These are phyloP conservation scores for Flexamia atlantica DNA, from an alignment of 2,888 invertebrate genomes.

Conservation along the genomic window DNA sequence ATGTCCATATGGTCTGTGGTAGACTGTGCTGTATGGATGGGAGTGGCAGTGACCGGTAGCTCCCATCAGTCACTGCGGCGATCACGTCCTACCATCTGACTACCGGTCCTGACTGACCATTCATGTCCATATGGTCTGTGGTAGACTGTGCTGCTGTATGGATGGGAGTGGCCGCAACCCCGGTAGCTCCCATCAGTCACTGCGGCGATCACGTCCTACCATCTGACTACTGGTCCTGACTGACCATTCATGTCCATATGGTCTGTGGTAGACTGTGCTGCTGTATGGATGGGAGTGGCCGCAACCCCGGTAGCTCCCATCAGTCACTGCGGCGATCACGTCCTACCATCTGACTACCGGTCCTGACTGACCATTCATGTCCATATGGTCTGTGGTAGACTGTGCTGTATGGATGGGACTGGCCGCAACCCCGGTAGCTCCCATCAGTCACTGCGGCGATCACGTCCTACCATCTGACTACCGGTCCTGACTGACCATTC, in stretches of 20 bases:
- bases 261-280: neutral
- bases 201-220: constrained; percentile 10
- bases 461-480: constrained; percentile 37
- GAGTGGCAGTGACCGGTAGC: constrained; percentile 20
- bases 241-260: constrained; percentile 4
- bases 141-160: neutral
- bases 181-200: constrained; percentile 26
- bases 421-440: constrained; percentile 23
- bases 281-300: constrained; percentile 15
- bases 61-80: constrained; percentile 14
- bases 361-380: constrained; percentile 31
- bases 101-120: constrained; percentile 23
- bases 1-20: constrained; percentile 4
- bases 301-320: constrained; percentile 23
- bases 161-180: constrained; percentile 18
- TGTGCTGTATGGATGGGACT: neutral
- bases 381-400: constrained; percentile 6
- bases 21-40: constrained; percentile 10
- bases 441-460: constrained; percentile 9
- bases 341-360: constrained; percentile 33
- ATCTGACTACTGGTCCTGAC: constrained; percentile 33
- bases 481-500: constrained; percentile 29
- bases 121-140: neutral
- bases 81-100: constrained; percentile 23
- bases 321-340: constrained; percentile 16